Conservation (phyloP, 2,797 vertebrate species). For the Chrosomus eos region DNA sequence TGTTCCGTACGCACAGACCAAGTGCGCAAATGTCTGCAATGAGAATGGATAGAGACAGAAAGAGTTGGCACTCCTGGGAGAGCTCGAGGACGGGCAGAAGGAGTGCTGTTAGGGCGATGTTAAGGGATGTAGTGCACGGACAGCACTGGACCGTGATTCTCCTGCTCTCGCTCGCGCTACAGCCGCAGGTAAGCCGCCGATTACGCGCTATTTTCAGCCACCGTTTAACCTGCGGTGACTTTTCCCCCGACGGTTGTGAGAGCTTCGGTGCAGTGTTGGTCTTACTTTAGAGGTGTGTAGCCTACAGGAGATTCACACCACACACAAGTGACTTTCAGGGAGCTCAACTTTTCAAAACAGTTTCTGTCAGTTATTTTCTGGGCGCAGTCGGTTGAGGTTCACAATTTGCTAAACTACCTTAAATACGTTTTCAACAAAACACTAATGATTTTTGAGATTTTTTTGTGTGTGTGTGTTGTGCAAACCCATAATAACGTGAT, state of each 20-base stretch:
- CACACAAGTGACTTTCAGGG: conserved; percentile 5
- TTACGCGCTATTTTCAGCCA: conserved; percentile 74
- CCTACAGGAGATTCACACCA: conserved; percentile 29
- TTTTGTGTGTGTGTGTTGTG: not conserved
- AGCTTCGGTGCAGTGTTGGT: not conserved
- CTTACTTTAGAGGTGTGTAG: conserved; percentile 1
- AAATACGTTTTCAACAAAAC: not conserved
- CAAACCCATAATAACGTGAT: not conserved
- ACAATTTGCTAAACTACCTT: not conserved
- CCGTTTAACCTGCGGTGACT: conserved; percentile 59
- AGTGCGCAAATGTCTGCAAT: conserved; percentile 36
- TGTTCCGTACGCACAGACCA: conserved; percentile 38
- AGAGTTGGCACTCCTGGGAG: conserved; percentile 48
- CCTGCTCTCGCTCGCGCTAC: conserved; percentile 73
- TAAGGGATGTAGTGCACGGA: conserved; percentile 56
- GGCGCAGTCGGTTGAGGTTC: not conserved
- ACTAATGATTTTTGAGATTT: not conserved
- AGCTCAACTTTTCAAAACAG: not conserved
- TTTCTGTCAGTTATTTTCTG: not conserved
- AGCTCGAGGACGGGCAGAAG: conserved; percentile 55
- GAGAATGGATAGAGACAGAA: conserved; percentile 49
- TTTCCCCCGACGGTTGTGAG: not conserved
- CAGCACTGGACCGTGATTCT: conserved; percentile 70
- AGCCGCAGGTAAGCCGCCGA: conserved; percentile 79
- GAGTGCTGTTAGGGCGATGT: conserved; percentile 46